Evolutionary conservation across 2,888 invertebrate genomes (phyloP).

Genomic region (Dryadula phaetusa): DNA sequence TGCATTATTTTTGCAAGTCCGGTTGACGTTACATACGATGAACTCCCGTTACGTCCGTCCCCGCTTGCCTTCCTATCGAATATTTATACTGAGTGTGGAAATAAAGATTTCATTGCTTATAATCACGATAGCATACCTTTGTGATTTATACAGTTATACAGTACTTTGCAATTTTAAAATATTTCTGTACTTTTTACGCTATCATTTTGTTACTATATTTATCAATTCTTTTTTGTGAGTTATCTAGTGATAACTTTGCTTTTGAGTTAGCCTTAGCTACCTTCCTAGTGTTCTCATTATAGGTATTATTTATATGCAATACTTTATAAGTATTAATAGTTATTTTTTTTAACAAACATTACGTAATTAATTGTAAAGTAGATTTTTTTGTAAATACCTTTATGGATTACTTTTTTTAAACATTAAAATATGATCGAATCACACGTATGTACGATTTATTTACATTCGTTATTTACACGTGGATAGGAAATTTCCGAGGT

Average conservation of each 20-base stretch:
- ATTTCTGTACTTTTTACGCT: not conserved
- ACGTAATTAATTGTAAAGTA: too few species aligned
- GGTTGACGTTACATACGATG: slow-evolving; percentile 41
- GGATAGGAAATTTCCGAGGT: slow-evolving; percentile 24
- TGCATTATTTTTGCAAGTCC: slow-evolving; percentile 32
- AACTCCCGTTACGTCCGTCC: slow-evolving; percentile 56
- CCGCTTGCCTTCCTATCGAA: slow-evolving; percentile 55
- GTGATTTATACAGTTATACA: slow-evolving; percentile 7
- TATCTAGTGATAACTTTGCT: too few species aligned
- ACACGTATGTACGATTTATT: not conserved
- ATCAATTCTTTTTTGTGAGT: too few species aligned
- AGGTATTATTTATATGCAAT: too few species aligned
- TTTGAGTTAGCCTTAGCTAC: not conserved
- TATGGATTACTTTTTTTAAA: too few species aligned
- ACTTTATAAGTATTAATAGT: too few species aligned
- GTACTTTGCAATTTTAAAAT: not conserved
- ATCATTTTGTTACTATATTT: not conserved
- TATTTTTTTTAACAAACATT: too few species aligned
- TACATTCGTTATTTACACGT: slow-evolving; percentile 21
- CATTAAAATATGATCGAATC: not conserved
- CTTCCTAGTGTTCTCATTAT: too few species aligned
- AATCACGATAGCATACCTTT: slow-evolving; percentile 9
- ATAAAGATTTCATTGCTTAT: slow-evolving; percentile 37
- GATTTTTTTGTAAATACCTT: too few species aligned
- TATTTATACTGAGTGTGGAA: slow-evolving; percentile 47